Evolutionary conservation across 2,888 invertebrate species (phyloP).

Genomic region (Muscina levida): DNA sequence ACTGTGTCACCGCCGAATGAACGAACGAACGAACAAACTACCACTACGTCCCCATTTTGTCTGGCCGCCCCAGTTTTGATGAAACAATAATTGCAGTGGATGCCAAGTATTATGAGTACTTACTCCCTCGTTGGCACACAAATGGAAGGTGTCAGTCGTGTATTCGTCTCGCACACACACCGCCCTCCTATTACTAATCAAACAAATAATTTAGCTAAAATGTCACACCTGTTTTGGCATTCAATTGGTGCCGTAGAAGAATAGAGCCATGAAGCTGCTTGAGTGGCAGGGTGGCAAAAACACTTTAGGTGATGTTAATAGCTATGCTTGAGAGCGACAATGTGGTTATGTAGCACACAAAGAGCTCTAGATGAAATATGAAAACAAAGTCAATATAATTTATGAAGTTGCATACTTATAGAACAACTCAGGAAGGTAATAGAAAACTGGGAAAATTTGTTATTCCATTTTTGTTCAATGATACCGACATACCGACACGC

Average conservation of each 20-base stretch:
- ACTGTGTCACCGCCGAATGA: not conserved
- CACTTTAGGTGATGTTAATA: constrained; percentile 25
- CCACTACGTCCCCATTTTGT: not conserved
- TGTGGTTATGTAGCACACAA: constrained; percentile 23
- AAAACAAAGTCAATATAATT: constrained; percentile 46
- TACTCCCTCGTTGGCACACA: constrained; percentile 11
- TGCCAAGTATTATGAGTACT: constrained; percentile 24
- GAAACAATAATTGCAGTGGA: not conserved
- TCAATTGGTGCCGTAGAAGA: not conserved
- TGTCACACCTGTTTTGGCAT: constrained; percentile 46
- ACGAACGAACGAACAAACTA: no score
- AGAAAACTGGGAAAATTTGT: no score
- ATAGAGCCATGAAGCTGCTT: not conserved
- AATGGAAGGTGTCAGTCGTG: not conserved
- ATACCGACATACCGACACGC: no score
- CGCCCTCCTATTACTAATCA: constrained; percentile 8
- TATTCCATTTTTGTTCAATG: no score
- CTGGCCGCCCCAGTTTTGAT: no score
- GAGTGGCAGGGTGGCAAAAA: not conserved
- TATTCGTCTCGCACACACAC: not conserved
- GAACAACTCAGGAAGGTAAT: no score
- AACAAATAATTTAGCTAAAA: constrained; percentile 18
- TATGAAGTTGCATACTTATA: constrained; percentile 30
- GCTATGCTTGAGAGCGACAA: constrained; percentile 3
- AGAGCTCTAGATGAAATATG: constrained; percentile 32